These are phyloP conservation scores for Caracal caracal DNA, from an alignment of 2,113 vertebrate genomes.

Conservation along the genomic window DNA sequence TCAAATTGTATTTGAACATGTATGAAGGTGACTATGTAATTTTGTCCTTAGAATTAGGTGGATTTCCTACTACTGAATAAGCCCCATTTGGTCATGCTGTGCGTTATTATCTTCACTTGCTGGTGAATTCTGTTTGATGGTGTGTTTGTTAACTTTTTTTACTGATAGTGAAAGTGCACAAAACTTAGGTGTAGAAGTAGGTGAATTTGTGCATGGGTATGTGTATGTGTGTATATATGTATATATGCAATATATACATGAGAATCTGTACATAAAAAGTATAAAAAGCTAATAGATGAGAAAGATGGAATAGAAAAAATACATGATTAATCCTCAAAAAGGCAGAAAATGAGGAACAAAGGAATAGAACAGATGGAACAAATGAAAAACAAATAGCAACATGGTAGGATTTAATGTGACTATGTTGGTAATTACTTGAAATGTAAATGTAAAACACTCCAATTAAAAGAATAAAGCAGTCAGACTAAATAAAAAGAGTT, in stretches of 20 bases:
- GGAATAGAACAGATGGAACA: neutral
- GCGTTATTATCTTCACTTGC: neutral
- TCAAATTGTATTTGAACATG: neutral
- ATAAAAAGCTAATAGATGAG: neutral
- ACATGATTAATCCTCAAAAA: neutral
- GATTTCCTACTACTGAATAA: neutral
- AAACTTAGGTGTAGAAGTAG: neutral
- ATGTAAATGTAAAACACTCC: neutral
- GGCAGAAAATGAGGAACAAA: slow-evolving; percentile 18
- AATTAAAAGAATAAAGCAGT: neutral
- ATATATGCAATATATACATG: neutral
- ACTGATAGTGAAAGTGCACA: neutral
- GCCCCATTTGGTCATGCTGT: neutral
- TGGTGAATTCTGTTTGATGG: neutral
- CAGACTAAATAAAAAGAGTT: neutral
- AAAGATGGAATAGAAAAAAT: slow-evolving; percentile 14
- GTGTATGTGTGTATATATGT: neutral
- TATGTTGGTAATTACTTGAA: neutral
- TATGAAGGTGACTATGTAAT: neutral
- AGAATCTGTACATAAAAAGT: neutral
- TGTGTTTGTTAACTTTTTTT: neutral
- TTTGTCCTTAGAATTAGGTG: slow-evolving; percentile 17
- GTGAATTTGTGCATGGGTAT: neutral
- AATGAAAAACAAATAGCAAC: neutral
- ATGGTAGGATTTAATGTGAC: neutral